Conservation (phyloP, 2,113 vertebrate genomes). For the Takifugu flavidus region DNA sequence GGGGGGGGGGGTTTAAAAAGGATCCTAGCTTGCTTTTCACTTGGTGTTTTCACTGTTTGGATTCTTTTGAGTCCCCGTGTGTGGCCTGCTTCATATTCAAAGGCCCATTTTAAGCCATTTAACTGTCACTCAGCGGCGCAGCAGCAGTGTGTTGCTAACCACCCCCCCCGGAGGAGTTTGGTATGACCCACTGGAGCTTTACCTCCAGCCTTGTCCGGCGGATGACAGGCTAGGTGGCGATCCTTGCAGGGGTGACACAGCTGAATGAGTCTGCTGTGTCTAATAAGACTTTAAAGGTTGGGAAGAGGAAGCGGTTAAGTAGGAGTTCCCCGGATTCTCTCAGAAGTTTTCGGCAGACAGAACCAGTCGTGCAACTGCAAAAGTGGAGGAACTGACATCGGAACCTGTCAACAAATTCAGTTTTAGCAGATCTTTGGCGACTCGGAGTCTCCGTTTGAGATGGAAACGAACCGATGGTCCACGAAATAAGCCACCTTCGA, state of each 20-base stretch:
- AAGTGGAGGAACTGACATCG: conserved; percentile 34
- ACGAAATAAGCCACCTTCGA: no score
- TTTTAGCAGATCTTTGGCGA: no score
- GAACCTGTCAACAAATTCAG: no score
- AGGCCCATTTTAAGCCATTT: conserved; percentile 68
- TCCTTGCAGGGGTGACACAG: conserved; percentile 62
- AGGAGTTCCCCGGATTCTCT: no score
- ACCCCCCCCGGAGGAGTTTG: conserved; percentile 55
- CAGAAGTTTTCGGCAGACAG: no score
- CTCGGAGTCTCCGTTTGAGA: no score
- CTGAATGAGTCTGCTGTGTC: conserved; percentile 61
- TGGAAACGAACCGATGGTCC: no score
- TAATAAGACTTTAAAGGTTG: conserved; percentile 61
- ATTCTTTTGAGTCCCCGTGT: conserved; percentile 29
- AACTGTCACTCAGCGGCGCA: conserved; percentile 65
- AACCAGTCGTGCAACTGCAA: no score
- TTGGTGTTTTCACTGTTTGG: conserved; percentile 1
- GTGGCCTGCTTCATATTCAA: conserved; percentile 63
- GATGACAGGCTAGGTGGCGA: conserved; percentile 66
- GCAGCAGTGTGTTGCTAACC: conserved; percentile 49
- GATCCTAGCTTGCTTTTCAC: not conserved
- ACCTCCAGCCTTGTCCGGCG: conserved; percentile 64
- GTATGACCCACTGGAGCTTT: conserved; percentile 71
- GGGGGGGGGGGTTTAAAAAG: no score
- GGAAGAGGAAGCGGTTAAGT: no score